Evolutionary conservation across 2,113 vertebrate species (phyloP), one percentile per base, ranked within the genome.

Genomic region (Pluvianellus socialis): DNA sequence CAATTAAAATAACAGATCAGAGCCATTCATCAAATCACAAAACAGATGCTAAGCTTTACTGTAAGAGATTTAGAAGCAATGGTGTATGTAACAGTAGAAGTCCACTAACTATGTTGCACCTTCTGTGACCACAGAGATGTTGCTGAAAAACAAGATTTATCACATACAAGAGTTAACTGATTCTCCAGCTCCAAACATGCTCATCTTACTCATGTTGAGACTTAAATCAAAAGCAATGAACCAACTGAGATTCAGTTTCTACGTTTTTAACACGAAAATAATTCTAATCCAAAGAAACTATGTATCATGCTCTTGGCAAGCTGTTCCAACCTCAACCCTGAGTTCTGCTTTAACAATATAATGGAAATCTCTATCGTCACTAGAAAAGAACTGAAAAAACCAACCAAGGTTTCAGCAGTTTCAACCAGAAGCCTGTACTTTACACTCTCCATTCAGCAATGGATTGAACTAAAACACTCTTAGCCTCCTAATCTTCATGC

Each of bases 1-100:
- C 97, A 98, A 98, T 98, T 98, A 98, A 98, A 98, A 97, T 92
- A 98, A 97, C 96, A 97, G 92, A 98, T 98, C 97, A 97, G 94
- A 98, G 95, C 89, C 84, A 98, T 98, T 95, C 96, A 97, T 98
- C 98, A 98, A 97, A 97, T 98, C 97, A 95, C 95, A 98, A 98
- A 98, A 98, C 97, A 98, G 98, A 98, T 98, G 98, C 95, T 98
- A 90, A 98, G 94, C 91, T 97, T 96, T 97, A 98, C 94, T 96
- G 86, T 96, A 97, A 92, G 79, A 98, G 97, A 97, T 94, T 96
- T 92, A 94, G 94, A 96, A 86, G 94, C 92, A 96, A 85, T 91
- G 96, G 93, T 85, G 70, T 88, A 85, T 89, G 35, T 77, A 97
- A 88, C 49, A 80, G 61, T 80, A 68, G 61, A 96, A 93, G 66